Conservation (phyloP, 2,888 invertebrate species). For the Isoperla grammatica region DNA sequence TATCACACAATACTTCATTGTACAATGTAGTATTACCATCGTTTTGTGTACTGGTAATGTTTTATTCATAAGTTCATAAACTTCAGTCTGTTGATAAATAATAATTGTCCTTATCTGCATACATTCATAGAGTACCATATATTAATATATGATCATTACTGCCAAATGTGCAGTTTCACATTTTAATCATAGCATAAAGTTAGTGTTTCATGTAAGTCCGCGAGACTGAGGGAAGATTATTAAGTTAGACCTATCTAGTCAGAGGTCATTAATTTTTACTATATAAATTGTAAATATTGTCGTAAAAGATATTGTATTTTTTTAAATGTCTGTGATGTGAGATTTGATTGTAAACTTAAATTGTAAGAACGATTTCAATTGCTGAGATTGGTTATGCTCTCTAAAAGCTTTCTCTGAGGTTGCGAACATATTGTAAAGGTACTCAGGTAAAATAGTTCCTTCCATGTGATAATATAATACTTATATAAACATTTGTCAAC, state of each 20-base stretch:
- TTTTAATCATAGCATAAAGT: constrained; percentile 20
- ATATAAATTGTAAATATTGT: constrained; percentile 31
- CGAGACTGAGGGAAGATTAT: constrained; percentile 29
- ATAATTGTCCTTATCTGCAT: too few species aligned
- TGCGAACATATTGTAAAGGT: constrained; percentile 17
- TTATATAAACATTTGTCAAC: constrained; percentile 26
- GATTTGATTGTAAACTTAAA: constrained; percentile 33
- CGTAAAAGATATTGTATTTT: constrained; percentile 29
- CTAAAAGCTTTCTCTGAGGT: constrained; percentile 2
- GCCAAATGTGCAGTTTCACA: not conserved
- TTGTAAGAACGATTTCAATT: constrained; percentile 20
- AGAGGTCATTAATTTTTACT: constrained; percentile 30
- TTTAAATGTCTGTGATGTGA: constrained; percentile 33
- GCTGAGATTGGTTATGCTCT: not conserved
- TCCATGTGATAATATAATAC: constrained; percentile 33
- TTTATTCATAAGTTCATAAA: too few species aligned
- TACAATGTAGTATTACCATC: too few species aligned
- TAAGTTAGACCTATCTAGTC: constrained; percentile 31
- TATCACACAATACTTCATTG: too few species aligned
- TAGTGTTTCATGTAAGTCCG: constrained; percentile 30
- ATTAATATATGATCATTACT: not conserved
- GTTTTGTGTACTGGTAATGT: too few species aligned
- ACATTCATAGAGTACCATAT: too few species aligned
- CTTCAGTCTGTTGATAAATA: too few species aligned
- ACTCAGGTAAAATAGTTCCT: constrained; percentile 32